Evolutionary conservation across 1,140 invertebrate genomes (phyloP).

Genomic region (Pararge aegeria): DNA sequence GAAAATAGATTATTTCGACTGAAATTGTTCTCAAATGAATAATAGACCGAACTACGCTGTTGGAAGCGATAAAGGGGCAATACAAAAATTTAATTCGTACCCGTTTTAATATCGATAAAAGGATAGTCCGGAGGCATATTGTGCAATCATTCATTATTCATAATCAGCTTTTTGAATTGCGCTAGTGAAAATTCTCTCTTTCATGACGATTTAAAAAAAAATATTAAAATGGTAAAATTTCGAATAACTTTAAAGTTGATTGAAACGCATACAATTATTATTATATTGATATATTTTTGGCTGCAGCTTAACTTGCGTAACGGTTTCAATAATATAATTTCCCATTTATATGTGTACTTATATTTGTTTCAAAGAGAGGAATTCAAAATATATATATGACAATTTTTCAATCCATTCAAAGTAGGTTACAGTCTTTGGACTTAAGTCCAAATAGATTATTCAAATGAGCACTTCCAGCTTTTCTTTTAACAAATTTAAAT

Average conservation of each 20-base stretch:
- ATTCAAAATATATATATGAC: no score
- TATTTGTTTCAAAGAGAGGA: no score
- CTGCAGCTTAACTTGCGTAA: no score
- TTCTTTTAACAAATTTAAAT: no score
- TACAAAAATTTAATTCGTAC: constrained; percentile 18
- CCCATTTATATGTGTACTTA: no score
- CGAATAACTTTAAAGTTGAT: neutral
- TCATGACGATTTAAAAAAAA: neutral
- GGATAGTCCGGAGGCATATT: constrained; percentile 2
- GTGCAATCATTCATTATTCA: constrained; percentile 7
- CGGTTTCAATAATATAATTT: no score
- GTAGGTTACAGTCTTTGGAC: no score
- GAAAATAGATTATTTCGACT: constrained; percentile 23
- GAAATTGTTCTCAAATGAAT: constrained; percentile 22
- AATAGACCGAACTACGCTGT: constrained; percentile 14
- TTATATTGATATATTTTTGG: no score
- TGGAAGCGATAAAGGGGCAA: constrained; percentile 20
- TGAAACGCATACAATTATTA: neutral
- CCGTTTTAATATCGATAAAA: constrained; percentile 15
- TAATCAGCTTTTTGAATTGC: constrained; percentile 5
- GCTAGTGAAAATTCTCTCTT: neutral
- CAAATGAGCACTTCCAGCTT: no score
- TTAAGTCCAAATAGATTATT: no score
- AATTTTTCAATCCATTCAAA: no score
- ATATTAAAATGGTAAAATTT: neutral